Evolutionary conservation across 2,888 invertebrate species (phyloP), one percentile per base, ranked within the genome.

Genomic region (Drosophila sordidula): DNA sequence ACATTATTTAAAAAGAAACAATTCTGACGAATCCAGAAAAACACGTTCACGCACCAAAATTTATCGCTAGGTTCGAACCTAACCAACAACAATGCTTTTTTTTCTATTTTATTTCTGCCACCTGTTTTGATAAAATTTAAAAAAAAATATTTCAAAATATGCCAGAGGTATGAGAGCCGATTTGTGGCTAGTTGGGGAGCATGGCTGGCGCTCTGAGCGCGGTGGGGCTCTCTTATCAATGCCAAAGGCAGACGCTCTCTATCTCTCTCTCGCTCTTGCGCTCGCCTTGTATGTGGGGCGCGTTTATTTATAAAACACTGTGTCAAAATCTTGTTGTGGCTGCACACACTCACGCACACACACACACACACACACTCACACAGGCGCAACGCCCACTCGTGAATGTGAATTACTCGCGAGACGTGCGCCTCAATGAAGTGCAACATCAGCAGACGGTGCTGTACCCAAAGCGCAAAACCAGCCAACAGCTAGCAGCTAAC

Each of bases 301-400:
- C 75, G 80, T 87, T 87, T 87, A 87, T 87, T 87, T 89, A 77
- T 87, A 89, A 87, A 87, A 74, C 84, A 86, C 76, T 86, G 84
- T 89, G 89, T 89, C 86, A 87, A 86, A 89, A 87, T 89, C 81
- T 87, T 87, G 89, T 72, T 78, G 59, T 66, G 56, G 58, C 68
- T 46, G 47, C 26, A 32, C 46, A 66, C 45, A 44, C 57, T 50
- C 25, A 51, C 51, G 32, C 41, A 34, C 44, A 32, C 51, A 39
- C 22, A 25, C 18, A 42, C 16, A 26, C 26, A 26, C 47, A 16
- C 25, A 25, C 41, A 58, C 58, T 14, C 47, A 55, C 29, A 68
- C 58, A 65, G 46, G 65, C 42, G 49, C 50, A 58, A 76, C 73
- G 70, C 63, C 79, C 78, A 74, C 75, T 78, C 74, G 69, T 68